phyloP scores from a whole-genome alignment of 1,140 invertebrate species.

The Tigriopus japonicus region DNA sequence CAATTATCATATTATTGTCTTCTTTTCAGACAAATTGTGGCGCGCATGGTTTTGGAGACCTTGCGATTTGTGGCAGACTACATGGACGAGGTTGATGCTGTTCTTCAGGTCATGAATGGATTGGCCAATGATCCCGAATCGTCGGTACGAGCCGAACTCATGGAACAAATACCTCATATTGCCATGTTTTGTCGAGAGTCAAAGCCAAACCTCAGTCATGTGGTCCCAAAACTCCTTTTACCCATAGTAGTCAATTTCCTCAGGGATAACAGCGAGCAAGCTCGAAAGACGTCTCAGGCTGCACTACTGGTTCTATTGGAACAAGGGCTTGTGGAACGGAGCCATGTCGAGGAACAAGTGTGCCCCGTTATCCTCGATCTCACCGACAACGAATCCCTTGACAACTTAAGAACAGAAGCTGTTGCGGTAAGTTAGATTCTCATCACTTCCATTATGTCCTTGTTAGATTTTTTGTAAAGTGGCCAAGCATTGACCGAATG shows the following conservation, averaged over 20 bases:
- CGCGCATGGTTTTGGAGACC: not conserved
- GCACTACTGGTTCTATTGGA: constrained; percentile 40
- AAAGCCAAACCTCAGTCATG: constrained; percentile 22
- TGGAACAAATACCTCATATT: constrained; percentile 42
- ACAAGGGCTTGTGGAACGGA: constrained; percentile 35
- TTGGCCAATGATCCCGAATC: constrained; percentile 28
- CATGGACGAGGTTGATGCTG: not conserved
- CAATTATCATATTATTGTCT: too few species aligned
- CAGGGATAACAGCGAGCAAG: constrained; percentile 38
- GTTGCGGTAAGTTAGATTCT: constrained; percentile 28
- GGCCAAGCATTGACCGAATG: constrained; percentile 27
- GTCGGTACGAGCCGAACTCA: constrained; percentile 36
- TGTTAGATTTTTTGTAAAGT: too few species aligned
- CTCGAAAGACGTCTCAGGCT: constrained; percentile 39
- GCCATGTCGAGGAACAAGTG: constrained; percentile 37
- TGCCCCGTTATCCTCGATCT: constrained; percentile 35
- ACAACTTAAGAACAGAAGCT: constrained; percentile 35
- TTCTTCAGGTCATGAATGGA: not conserved
- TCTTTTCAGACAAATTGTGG: not conserved
- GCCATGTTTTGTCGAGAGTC: constrained; percentile 38
- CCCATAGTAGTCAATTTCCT: constrained; percentile 39
- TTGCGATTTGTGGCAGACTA: not conserved
- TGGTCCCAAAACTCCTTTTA: constrained; percentile 34
- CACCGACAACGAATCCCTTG: constrained; percentile 25
- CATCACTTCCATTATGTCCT: not conserved